A percentile compares a stretch with the other conserved stretches of the same genome.
These are phyloP conservation scores for Bucco capensis DNA, from an alignment of 2,113 vertebrate species.

Conservation along the genomic window DNA sequence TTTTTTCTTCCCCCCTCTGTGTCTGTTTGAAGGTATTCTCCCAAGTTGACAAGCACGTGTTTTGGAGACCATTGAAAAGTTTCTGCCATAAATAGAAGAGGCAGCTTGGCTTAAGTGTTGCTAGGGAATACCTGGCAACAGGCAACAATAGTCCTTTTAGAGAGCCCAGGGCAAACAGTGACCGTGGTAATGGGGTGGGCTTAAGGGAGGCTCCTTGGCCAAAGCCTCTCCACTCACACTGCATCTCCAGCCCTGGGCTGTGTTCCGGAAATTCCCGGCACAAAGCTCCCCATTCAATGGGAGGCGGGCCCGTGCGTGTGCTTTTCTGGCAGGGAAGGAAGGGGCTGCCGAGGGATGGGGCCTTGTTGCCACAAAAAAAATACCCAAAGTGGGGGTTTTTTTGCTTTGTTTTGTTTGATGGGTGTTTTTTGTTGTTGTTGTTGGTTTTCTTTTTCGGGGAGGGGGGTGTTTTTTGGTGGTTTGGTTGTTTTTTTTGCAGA, in stretches of 20 bases:
- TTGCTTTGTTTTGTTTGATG: no score
- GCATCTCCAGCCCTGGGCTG: slow-evolving; percentile 74
- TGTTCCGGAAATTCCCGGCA: slow-evolving; percentile 84
- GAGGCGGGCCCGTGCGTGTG: slow-evolving; percentile 78
- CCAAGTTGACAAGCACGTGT: slow-evolving; percentile 81
- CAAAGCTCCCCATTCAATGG: slow-evolving; percentile 79
- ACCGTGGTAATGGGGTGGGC: slow-evolving; percentile 84
- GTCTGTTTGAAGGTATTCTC: slow-evolving; percentile 77
- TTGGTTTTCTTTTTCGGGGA: no score
- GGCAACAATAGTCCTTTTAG: slow-evolving; percentile 82
- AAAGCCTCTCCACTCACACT: slow-evolving; percentile 75
- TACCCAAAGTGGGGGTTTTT: no score
- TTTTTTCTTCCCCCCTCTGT: slow-evolving; percentile 66
- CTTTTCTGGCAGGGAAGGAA: slow-evolving; percentile 68
- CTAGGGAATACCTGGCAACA: slow-evolving; percentile 86
- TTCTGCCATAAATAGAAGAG: slow-evolving; percentile 80
- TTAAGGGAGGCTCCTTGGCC: slow-evolving; percentile 77
- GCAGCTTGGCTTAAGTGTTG: slow-evolving; percentile 83
- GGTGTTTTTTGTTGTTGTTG: no score
- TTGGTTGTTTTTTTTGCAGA: slow-evolving; percentile 39
- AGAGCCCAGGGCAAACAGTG: slow-evolving; percentile 83
- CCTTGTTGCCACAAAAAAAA: slow-evolving; percentile 43
- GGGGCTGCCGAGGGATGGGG: slow-evolving; percentile 34
- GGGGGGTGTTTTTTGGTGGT: no score
- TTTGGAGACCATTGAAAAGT: slow-evolving; percentile 84